Evolutionary conservation across 1,140 invertebrate species (phyloP).

Genomic region (Parasteatoda tepidariorum): DNA sequence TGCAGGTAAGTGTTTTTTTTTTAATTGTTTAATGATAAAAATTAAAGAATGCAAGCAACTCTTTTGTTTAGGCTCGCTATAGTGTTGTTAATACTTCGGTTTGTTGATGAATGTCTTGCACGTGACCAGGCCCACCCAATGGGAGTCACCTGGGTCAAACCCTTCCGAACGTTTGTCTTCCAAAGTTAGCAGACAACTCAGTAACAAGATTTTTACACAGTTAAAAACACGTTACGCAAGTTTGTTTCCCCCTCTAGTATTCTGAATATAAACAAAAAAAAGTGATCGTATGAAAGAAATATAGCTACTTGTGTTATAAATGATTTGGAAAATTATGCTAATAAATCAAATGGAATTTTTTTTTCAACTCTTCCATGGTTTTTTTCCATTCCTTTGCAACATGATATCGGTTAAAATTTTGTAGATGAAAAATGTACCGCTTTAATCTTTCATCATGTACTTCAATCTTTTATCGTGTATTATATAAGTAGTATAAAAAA

Average conservation of each 20-base stretch:
- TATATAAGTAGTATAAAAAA: no score
- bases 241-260: not conserved
- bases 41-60: not conserved
- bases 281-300: no score
- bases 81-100: not conserved
- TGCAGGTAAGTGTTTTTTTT: not conserved
- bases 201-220: slow-evolving; percentile 22
- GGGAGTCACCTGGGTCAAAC: slow-evolving; percentile 44
- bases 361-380: no score
- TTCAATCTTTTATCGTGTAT: no score
- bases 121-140: slow-evolving; percentile 30
- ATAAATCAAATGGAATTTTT: no score
- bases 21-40: not conserved
- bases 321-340: no score
- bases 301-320: no score
- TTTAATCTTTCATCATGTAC: no score
- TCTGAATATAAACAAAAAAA: no score
- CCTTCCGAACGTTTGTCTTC: slow-evolving; percentile 24
- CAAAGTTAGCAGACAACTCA: not conserved
- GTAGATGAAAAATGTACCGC: no score
- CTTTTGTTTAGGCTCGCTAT: not conserved
- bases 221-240: not conserved
- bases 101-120: slow-evolving; percentile 28
- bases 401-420: no score
- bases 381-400: no score